Conservation (phyloP, 2,888 invertebrate genomes). For the Synergus itoensis region DNA sequence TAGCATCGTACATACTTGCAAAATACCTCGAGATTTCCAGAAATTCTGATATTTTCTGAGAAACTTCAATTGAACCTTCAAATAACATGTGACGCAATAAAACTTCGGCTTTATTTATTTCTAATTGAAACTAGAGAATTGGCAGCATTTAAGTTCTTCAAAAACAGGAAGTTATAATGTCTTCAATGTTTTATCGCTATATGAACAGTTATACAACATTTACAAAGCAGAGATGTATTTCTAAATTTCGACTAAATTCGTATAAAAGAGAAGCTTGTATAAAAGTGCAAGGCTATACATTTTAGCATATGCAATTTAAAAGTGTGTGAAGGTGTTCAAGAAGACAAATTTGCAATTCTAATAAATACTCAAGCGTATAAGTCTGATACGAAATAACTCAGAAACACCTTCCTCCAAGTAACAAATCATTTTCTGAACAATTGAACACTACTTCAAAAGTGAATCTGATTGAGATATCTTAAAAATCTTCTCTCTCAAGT, state of each 20-base stretch:
- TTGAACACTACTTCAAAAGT: neutral
- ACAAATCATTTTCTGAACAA: conserved; percentile 4
- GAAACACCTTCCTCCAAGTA: neutral
- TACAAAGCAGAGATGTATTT: too few species aligned
- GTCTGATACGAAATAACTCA: neutral
- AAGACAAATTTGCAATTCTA: neutral
- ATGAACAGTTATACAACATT: too few species aligned
- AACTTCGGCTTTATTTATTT: too few species aligned
- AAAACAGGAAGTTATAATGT: too few species aligned
- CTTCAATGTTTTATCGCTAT: too few species aligned
- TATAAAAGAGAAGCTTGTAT: too few species aligned
- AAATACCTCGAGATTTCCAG: conserved; percentile 7
- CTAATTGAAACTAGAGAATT: too few species aligned
- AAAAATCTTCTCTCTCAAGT: neutral
- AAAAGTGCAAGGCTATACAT: too few species aligned
- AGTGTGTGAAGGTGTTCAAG: neutral
- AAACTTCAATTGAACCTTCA: too few species aligned
- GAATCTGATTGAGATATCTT: conserved; percentile 1
- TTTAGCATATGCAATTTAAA: neutral
- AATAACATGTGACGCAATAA: too few species aligned
- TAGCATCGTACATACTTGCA: neutral
- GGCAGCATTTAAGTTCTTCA: too few species aligned
- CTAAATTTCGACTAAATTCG: too few species aligned
- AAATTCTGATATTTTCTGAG: neutral
- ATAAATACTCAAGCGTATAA: neutral